Evolutionary conservation across 2,797 vertebrate species (phyloP).

Genomic region (Schizopygopsis malacanthus): DNA sequence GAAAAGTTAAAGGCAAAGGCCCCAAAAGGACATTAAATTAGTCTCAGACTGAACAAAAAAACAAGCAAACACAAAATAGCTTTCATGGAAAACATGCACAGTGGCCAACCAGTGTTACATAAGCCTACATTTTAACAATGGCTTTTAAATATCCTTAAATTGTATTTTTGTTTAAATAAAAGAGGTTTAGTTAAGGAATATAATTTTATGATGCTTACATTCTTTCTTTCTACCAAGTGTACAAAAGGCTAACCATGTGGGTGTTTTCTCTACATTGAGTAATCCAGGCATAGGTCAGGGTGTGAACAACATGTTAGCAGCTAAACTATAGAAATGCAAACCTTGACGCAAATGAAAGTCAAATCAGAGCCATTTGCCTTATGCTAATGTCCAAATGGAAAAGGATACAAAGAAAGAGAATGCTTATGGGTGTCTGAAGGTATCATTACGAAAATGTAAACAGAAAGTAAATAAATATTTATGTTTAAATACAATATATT

Average conservation of each 20-base stretch:
- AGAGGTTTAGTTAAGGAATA: background rate
- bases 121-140: background rate
- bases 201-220: background rate
- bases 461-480: slow-evolving; percentile 13
- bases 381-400: slow-evolving; percentile 51
- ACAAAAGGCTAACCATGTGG: slow-evolving; percentile 6
- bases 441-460: slow-evolving; percentile 36
- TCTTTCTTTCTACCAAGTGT: background rate
- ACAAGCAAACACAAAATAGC: background rate
- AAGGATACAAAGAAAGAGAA: slow-evolving; percentile 50
- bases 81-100: background rate
- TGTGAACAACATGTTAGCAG: slow-evolving; percentile 43
- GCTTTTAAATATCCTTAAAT: background rate
- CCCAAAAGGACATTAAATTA: slow-evolving; percentile 25
- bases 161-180: background rate
- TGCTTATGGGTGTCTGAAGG: slow-evolving; percentile 56
- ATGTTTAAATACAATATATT: background rate
- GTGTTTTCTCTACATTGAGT: slow-evolving; percentile 41
- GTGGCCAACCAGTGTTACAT: background rate
- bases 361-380: slow-evolving; percentile 58
- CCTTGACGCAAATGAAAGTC: slow-evolving; percentile 39
- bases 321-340: slow-evolving; percentile 61
- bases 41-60: background rate
- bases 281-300: slow-evolving; percentile 21
- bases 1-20: slow-evolving; percentile 10